phyloP scores from a whole-genome alignment of 92 coral and sea anemone species.

The Meandrina meandrites region DNA sequence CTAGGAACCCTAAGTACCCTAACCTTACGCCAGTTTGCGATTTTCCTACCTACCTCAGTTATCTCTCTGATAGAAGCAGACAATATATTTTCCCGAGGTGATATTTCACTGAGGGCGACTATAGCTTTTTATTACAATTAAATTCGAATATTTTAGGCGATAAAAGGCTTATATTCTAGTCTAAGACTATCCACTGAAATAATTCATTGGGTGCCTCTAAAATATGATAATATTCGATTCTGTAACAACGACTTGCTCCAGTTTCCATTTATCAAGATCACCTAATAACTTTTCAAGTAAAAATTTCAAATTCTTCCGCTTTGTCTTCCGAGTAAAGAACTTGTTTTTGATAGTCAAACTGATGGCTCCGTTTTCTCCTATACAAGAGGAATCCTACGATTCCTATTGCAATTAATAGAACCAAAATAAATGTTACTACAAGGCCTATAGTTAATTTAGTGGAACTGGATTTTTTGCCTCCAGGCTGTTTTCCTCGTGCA shows the following conservation, averaged over 20 bases:
- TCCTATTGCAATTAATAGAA: conserved; percentile 22
- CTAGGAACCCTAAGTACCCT: not conserved
- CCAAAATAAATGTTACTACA: not conserved
- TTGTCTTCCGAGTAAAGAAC: conserved; percentile 29
- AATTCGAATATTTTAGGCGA: not conserved
- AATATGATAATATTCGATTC: not conserved
- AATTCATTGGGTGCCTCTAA: not conserved
- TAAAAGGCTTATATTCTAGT: not conserved
- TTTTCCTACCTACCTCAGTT: too few species aligned
- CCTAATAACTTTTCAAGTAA: not conserved
- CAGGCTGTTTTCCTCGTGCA: not conserved
- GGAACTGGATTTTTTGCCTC: conserved; percentile 1
- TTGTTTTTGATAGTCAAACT: conserved; percentile 33
- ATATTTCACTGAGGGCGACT: too few species aligned
- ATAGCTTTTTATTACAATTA: too few species aligned
- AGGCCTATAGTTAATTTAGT: conserved; percentile 4
- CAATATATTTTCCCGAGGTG: too few species aligned
- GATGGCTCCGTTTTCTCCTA: conserved; percentile 20
- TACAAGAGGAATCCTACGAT: conserved; percentile 24
- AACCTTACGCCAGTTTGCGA: not conserved
- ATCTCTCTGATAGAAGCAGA: too few species aligned
- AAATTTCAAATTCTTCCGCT: conserved; percentile 31
- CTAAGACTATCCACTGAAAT: not conserved
- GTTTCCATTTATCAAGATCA: not conserved
- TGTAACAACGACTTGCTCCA: not conserved